phyloP scores from a whole-genome alignment of 2,888 invertebrate genomes.

The Operophtera brumata region DNA sequence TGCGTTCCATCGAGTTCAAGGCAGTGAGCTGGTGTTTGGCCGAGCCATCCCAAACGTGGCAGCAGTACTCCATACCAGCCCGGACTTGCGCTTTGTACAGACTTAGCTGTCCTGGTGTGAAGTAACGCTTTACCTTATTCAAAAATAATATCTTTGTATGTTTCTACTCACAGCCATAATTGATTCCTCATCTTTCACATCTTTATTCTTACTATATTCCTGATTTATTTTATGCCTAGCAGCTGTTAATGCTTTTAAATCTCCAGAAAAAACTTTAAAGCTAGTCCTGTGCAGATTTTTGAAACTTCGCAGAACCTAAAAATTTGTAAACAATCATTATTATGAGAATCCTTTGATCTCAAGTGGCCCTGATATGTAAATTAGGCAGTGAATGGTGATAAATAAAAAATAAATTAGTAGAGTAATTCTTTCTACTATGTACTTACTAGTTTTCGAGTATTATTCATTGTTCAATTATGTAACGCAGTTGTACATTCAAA shows the following conservation, averaged over 20 bases:
- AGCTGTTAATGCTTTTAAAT: slow-evolving; percentile 81
- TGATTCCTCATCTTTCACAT: slow-evolving; percentile 79
- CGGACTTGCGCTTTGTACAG: too few relatives aligned
- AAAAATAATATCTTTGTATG: background rate
- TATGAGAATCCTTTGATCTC: too few relatives aligned
- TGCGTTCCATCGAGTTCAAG: too few relatives aligned
- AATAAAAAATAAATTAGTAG: too few relatives aligned
- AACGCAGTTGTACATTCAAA: background rate
- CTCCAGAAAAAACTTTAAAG: slow-evolving; percentile 84
- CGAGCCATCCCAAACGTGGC: too few relatives aligned
- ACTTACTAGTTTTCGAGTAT: slow-evolving; percentile 39
- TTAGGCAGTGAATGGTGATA: too few relatives aligned
- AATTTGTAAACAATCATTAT: slow-evolving; percentile 10
- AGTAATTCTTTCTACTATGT: background rate
- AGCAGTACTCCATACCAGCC: too few relatives aligned
- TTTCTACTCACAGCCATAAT: slow-evolving; percentile 83
- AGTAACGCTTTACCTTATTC: too few relatives aligned
- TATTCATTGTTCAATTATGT: slow-evolving; percentile 33
- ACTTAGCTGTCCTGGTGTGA: too few relatives aligned
- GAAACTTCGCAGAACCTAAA: slow-evolving; percentile 84
- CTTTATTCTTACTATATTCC: slow-evolving; percentile 85
- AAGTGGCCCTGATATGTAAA: too few relatives aligned
- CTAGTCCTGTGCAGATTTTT: slow-evolving; percentile 87
- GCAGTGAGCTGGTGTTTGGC: too few relatives aligned
- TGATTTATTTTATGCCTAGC: slow-evolving; percentile 87